Conservation (phyloP, 2,888 invertebrate species). For the Pristionchus japonicus region DNA sequence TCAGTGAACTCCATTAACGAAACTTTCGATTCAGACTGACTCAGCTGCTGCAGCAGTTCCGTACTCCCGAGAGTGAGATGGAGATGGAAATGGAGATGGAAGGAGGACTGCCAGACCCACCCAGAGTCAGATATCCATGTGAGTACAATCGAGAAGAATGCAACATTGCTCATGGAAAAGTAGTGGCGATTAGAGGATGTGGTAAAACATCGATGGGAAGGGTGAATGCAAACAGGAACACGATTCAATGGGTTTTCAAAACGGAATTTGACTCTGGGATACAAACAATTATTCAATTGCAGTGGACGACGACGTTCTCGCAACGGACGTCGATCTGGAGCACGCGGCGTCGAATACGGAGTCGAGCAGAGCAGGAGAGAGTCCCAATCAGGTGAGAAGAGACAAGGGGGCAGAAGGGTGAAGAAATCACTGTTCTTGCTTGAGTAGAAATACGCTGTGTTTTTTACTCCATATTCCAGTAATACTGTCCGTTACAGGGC, state of each 20-base stretch:
- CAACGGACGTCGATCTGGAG: constrained; percentile 54
- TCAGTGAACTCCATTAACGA: too few species aligned
- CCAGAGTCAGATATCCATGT: constrained; percentile 44
- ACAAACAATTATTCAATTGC: neutral
- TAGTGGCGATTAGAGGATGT: too few species aligned
- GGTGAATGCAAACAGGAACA: neutral
- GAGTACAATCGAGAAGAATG: neutral
- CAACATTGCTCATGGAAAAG: too few species aligned
- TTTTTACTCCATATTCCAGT: neutral
- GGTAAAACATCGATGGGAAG: neutral
- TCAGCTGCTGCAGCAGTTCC: constrained; percentile 17
- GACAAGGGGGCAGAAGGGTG: neutral
- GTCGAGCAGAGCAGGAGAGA: constrained; percentile 59
- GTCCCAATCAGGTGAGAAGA: constrained; percentile 50
- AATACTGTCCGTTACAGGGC: neutral
- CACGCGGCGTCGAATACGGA: constrained; percentile 64
- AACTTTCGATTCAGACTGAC: neutral
- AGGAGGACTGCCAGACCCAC: constrained; percentile 42
- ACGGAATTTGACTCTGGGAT: neutral
- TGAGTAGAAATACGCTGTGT: too few species aligned
- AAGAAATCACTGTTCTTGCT: neutral
- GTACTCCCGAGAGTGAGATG: neutral
- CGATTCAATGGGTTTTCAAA: neutral
- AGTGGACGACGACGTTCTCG: constrained; percentile 51
- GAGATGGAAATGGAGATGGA: constrained; percentile 44